Conservation (phyloP, 1,140 invertebrate genomes). For the Teleopsis dalmanni region DNA sequence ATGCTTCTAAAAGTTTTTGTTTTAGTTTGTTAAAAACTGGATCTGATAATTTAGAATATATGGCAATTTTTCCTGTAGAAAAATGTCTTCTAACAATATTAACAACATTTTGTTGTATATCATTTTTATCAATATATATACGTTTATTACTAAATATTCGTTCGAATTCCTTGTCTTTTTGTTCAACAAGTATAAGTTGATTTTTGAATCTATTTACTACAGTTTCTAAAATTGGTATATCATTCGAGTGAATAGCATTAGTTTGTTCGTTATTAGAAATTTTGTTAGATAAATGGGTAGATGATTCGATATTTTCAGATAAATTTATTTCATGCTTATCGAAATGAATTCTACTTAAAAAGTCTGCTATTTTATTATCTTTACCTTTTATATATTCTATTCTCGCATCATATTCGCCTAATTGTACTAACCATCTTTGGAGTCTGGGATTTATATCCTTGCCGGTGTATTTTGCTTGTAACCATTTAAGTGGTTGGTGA, state of each 20-base stretch:
- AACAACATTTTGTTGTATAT: not conserved
- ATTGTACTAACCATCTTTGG: not conserved
- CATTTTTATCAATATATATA: conserved; percentile 2
- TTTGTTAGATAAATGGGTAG: not conserved
- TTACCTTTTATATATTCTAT: conserved; percentile 3
- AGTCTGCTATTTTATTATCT: conserved; percentile 3
- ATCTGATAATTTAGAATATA: conserved; percentile 2
- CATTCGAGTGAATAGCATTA: too few species aligned
- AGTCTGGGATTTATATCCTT: conserved; percentile 2
- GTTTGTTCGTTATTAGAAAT: not conserved
- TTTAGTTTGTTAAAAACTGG: not conserved
- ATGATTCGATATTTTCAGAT: not conserved
- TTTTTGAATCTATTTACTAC: not conserved
- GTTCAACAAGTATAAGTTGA: not conserved
- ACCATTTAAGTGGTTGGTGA: conserved; percentile 1
- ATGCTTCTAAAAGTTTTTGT: not conserved
- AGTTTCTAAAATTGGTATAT: conserved; percentile 1
- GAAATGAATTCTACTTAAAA: not conserved
- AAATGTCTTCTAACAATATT: too few species aligned
- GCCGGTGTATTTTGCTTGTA: not conserved
- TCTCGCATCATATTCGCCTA: not conserved
- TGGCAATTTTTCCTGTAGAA: not conserved
- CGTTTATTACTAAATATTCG: not conserved
- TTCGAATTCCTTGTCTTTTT: conserved; percentile 1
- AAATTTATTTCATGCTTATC: not conserved